Evolutionary conservation across 2,888 invertebrate genomes (phyloP), one percentile per base, ranked within the genome.

Genomic region (Dicycla oo): DNA sequence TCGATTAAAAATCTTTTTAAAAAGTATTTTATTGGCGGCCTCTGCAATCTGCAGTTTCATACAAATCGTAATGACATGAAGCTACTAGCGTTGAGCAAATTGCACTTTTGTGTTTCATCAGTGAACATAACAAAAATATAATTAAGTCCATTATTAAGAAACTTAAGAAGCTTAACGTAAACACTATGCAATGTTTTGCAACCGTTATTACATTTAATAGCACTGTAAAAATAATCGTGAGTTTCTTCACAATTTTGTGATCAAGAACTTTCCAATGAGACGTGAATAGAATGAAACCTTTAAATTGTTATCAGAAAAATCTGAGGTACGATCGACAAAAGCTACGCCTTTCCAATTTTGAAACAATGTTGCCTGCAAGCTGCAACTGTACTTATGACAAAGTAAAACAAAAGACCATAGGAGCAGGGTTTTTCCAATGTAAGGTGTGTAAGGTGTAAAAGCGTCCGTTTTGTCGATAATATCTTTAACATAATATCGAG

Each of bases 61-160:
- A 78, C 23, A 53, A 62, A 62, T 43, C 26, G n/a, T 47, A 57
- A 78, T 40, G 40, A 66, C n/a, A 62, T 53, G 20, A 65, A 74
- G 34, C 38, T 26, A 68, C 34, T 51, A 20, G 15, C 0, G 6
- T 80, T 80, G 40, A 34, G n/a, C 20, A 60, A 72, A 63, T 49
- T 45, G 23, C 30, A 70, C 61, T 65, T 75, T 70, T 56, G 20
- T 8, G 30, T 80, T 81, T 76, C 79, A 76, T 69, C 65, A 76
- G 26, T 10, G 34, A 62, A 63, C 61, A 62, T 69, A 74, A 80
- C 57, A 56, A 60, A n/a, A 76, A 64, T 58, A 65, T 58, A 72
- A 80, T 72, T 68, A 76, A 72, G 61, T 10, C 57, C 45, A 71
- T 65, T 65, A 79, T 75, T 66, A 65, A 40, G 40, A 80, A 80